Evolutionary conservation across 2,888 invertebrate genomes (phyloP).

Genomic region (Dolomedes plantarius): DNA sequence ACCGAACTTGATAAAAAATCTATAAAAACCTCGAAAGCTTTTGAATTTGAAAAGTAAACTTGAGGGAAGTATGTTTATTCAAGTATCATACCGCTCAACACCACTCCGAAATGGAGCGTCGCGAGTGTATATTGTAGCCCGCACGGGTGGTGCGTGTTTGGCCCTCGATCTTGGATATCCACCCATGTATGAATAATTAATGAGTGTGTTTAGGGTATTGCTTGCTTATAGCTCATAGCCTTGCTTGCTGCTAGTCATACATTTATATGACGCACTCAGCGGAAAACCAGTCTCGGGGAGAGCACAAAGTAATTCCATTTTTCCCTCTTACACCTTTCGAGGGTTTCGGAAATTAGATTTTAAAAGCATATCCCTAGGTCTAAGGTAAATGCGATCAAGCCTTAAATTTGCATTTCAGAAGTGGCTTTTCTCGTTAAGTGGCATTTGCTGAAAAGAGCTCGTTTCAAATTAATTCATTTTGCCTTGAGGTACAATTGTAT

Average conservation of each 20-base stretch:
- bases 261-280: conserved; percentile 30
- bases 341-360: conserved; percentile 41
- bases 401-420: conserved; percentile 4
- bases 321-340: conserved; percentile 12
- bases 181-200: conserved; percentile 56
- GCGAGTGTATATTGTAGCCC: no score
- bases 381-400: conserved; percentile 23
- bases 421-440: no score
- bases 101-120: neutral
- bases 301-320: conserved; percentile 12
- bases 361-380: neutral
- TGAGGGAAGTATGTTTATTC: neutral
- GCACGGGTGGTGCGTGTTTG: no score
- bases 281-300: conserved; percentile 19
- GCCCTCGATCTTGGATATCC: neutral
- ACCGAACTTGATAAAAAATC: no score
- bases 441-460: no score
- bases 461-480: no score
- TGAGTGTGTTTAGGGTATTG: conserved; percentile 43
- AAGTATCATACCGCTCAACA: neutral
- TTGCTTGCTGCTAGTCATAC: conserved; percentile 28
- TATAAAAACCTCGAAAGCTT: neutral
- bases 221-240: conserved; percentile 25
- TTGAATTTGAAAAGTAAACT: neutral
- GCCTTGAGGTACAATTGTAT: no score